phyloP scores from a whole-genome alignment of 1,140 invertebrate species.

The Tyrophagus putrescentiae region DNA sequence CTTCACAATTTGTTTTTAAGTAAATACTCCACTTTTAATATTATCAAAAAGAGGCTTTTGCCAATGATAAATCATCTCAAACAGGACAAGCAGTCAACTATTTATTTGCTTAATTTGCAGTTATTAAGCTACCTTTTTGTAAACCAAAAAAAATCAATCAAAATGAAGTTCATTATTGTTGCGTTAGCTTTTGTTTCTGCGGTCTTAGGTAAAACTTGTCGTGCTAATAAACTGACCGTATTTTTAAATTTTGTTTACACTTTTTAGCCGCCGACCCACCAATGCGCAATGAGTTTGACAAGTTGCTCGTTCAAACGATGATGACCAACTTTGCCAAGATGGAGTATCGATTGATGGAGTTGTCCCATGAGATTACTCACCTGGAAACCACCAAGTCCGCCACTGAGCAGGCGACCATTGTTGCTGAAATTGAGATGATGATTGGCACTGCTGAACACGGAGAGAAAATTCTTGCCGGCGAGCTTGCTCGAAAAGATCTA shows the following conservation, averaged over 20 bases:
- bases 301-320: neutral
- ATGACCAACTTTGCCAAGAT: neutral
- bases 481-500: neutral
- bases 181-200: neutral
- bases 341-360: neutral
- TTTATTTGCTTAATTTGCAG: too few species aligned
- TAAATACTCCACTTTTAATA: neutral
- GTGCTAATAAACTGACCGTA: neutral
- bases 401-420: neutral
- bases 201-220: neutral
- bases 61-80: too few species aligned
- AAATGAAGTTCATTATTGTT: neutral
- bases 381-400: neutral
- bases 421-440: neutral
- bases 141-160: too few species aligned
- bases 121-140: too few species aligned
- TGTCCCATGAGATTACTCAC: neutral
- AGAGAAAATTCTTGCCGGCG: neutral
- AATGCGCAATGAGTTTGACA: neutral
- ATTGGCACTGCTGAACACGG: neutral
- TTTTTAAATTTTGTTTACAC: neutral
- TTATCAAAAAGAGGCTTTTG: neutral
- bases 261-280: neutral
- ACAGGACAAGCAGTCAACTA: too few species aligned
- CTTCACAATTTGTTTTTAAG: too few species aligned